Evolutionary conservation across 2,113 vertebrate species (phyloP).

Genomic region (Gymnogyps californianus): DNA sequence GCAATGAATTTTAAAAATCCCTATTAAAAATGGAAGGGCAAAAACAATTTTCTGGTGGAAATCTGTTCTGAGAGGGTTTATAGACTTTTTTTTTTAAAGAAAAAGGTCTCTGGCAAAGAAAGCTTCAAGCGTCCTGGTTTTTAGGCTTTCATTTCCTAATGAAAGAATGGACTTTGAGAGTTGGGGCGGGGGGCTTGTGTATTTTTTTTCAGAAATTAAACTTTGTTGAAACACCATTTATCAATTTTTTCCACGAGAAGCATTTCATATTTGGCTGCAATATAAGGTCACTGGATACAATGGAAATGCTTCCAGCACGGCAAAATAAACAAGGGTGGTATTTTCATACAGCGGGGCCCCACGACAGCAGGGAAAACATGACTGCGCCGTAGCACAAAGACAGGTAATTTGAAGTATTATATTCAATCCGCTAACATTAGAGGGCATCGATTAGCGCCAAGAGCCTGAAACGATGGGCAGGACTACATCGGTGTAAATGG

Average conservation of each 20-base stretch:
- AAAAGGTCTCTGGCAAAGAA: background rate
- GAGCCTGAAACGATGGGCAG: background rate
- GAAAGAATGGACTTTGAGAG: background rate
- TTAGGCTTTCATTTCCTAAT: background rate
- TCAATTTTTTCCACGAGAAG: background rate
- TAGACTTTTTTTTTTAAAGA: background rate
- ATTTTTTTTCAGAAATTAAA: background rate
- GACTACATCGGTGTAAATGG: accelerated
- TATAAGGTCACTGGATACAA: background rate
- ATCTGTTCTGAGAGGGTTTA: background rate
- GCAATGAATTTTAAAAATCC: conserved; percentile 57
- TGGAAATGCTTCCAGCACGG: background rate
- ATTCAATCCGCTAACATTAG: background rate
- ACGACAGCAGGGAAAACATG: background rate
- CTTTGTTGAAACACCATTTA: background rate
- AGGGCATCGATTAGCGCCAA: background rate
- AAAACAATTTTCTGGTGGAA: conserved; percentile 40
- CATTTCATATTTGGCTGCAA: background rate
- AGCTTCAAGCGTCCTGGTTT: background rate
- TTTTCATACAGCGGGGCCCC: background rate
- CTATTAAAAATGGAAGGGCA: conserved; percentile 49
- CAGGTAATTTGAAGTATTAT: background rate
- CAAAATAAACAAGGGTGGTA: background rate
- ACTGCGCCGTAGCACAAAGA: background rate
- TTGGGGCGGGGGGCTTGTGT: background rate